These are phyloP conservation scores for Sminthurides aquaticus DNA, from an alignment of 2,888 invertebrate genomes.

Conservation along the genomic window DNA sequence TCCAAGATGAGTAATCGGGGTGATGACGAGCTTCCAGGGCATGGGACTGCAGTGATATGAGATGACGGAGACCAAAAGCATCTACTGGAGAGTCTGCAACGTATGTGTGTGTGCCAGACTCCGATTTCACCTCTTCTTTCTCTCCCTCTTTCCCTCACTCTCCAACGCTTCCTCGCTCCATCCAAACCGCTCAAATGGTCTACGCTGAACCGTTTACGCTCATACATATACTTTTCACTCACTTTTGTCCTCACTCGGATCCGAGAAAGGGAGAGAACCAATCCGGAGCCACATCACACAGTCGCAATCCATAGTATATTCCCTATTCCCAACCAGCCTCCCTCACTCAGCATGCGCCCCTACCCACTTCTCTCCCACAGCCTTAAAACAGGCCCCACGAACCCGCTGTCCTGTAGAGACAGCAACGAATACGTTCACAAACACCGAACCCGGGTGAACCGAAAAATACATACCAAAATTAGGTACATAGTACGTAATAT, in stretches of 20 bases:
- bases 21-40: not conserved
- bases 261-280: conserved; percentile 9
- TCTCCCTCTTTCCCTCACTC: not conserved
- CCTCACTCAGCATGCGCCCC: not conserved
- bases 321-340: not conserved
- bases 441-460: not conserved
- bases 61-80: conserved; percentile 1
- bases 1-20: not conserved
- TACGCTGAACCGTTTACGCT: not conserved
- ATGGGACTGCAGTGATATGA: conserved; percentile 4
- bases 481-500: not conserved
- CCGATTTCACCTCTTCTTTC: not conserved
- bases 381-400: too few relatives aligned
- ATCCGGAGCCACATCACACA: conserved; percentile 32
- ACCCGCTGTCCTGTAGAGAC: not conserved
- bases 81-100: not conserved
- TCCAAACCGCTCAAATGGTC: not conserved
- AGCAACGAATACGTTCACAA: not conserved
- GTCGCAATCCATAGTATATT: conserved; percentile 27
- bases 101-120: not conserved
- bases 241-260: not conserved
- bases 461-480: not conserved
- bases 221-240: not conserved
- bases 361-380: too few relatives aligned
- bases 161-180: not conserved